phyloP scores from a whole-genome alignment of 2,113 vertebrate species.

The Eupsittula cactorum region DNA sequence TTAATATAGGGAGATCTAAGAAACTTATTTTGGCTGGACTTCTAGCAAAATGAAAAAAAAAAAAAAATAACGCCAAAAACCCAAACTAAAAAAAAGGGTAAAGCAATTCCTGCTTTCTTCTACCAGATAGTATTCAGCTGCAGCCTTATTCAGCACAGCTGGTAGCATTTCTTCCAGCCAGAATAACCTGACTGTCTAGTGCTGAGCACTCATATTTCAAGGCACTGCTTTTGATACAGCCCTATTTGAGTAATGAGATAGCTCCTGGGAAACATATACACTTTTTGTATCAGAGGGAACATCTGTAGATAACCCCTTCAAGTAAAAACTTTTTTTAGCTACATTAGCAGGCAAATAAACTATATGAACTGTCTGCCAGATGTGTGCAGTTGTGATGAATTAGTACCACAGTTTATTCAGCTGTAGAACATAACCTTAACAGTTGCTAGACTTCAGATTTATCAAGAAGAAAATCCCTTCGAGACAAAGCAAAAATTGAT shows the following conservation, averaged over 20 bases:
- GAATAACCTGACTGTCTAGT: neutral
- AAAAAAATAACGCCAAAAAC: neutral
- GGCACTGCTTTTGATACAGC: neutral
- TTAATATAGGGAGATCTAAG: neutral
- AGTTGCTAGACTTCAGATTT: neutral
- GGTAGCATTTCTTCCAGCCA: neutral
- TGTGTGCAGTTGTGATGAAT: neutral
- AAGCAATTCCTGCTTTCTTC: neutral
- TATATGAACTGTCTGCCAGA: neutral
- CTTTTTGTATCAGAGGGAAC: neutral
- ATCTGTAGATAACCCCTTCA: constrained; percentile 6
- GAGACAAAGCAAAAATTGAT: neutral
- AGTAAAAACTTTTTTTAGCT: neutral
- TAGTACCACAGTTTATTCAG: neutral
- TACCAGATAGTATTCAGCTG: neutral
- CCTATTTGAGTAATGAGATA: neutral
- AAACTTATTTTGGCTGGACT: neutral
- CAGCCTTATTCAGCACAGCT: neutral
- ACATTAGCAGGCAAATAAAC: neutral
- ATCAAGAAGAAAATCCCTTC: neutral
- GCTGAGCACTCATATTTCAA: neutral
- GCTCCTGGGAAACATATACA: neutral
- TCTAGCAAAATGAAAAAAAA: neutral
- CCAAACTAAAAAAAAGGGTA: neutral
- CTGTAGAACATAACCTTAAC: neutral